Evolutionary conservation across 2,888 invertebrate species (phyloP), one percentile per base, ranked within the genome.

Genomic region (Saturnia japonica): DNA sequence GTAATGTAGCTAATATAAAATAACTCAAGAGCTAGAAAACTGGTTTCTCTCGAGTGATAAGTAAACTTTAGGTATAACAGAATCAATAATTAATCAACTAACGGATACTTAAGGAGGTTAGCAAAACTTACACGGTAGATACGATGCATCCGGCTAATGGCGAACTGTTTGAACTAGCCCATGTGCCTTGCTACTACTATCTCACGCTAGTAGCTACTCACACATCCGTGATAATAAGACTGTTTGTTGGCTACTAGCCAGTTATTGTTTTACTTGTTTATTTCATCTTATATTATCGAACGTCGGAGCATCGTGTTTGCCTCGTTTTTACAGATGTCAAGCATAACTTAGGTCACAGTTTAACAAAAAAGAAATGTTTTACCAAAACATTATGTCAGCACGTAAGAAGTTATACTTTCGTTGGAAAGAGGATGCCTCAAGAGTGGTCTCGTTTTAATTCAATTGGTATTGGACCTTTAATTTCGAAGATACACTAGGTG

Each of bases 91-190:
- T 14, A 4, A 60, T 28, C 57, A 60, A 25, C 57, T 28, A 60
- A 60, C 57, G 8, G 14, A 14, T 60, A 28, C 14, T 28, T 28
- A 22, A 1, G 12, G 57, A 60, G 12, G 28, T 28, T n/a, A 60
- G 12, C 57, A 28, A 60, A 12, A 60, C 28, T 60, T 60, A 19
- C 47, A 51, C 11, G 12, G 57, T 25, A 25, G 14, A 51, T 19
- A 51, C 16, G 4, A 14, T 19, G 57, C 57, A 60, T 60, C 57
- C 57, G 28, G 28, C 12, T 60, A 60, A 60, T 60, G 28, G 25
- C 57, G 25, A 60, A 60, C 57, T 60, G 28, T 60, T 60, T 60
- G 57, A 60, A 60, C 57, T 60, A 14, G 57, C 25, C 57, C 57
- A 4, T 28, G 28, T 11, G 57, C 2, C n/a, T 22, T 60, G 57